Percentiles rank a stretch among this genome's conserved stretches.
phyloP scores from a whole-genome alignment of 1,140 invertebrate genomes.

The Heterodera carotae region DNA sequence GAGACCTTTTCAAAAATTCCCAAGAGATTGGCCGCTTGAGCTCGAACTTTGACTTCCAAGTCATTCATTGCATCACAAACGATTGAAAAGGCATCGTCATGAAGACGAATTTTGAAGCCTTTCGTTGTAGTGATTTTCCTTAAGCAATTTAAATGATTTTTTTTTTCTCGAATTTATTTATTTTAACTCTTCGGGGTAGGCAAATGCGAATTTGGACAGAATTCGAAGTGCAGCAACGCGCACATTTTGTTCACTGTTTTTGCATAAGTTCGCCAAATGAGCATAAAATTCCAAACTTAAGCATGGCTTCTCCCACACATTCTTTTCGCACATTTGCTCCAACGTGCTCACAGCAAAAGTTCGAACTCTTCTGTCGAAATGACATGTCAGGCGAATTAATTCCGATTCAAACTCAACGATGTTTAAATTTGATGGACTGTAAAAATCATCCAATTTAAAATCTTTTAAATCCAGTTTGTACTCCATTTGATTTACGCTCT shows the following conservation, averaged over 20 bases:
- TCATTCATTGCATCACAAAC: constrained; percentile 91
- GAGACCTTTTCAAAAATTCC: constrained; percentile 85
- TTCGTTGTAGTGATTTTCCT: constrained; percentile 54
- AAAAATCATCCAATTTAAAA: neutral
- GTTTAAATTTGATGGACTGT: neutral
- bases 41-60: constrained; percentile 72
- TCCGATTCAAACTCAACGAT: neutral
- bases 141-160: constrained; percentile 26
- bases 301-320: constrained; percentile 19
- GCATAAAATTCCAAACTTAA: constrained; percentile 7
- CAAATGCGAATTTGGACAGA: constrained; percentile 38
- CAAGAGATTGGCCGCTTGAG: constrained; percentile 67
- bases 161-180: neutral
- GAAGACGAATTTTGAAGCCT: constrained; percentile 73
- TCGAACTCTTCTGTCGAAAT: constrained; percentile 72
- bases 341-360: constrained; percentile 83
- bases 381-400: neutral
- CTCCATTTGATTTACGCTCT: neutral
- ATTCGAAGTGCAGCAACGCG: constrained; percentile 39
- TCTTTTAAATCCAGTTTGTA: neutral
- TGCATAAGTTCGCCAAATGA: constrained; percentile 19
- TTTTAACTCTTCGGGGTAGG: constrained; percentile 44
- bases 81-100: constrained; percentile 94
- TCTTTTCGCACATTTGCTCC: constrained; percentile 70
- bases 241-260: constrained; percentile 41